Base-by-base conservation (phyloP, 35 echinoderm and acorn worm species). In the Apostichopus californicus region DNA sequence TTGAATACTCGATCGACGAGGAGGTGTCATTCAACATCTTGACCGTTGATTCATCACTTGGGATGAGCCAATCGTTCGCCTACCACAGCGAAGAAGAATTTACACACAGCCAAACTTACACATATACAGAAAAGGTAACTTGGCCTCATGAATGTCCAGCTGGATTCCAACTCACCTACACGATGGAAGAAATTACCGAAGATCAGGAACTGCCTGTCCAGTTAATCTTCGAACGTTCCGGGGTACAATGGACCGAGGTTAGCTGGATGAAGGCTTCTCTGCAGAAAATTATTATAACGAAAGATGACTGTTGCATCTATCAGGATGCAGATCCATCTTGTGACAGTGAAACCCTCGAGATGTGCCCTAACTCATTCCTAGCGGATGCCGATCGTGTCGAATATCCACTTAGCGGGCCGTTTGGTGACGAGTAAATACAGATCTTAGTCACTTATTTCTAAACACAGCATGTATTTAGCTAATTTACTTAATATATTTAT, bases 121-220 rank as follows among this genome's bases (percentile, higher is more conserved):
- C 3, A 5, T 18, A 10, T 52, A 25, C 77, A 18, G 13, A 79
- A 52, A 79, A 5, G 28, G 28, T 79, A 10, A 79, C 77, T 25
- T 79, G 77, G 77, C 77, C 77, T 10, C 13, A 21, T 79, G 77
- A 79, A 22, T 79, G 77, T 79, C 77, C 77, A 79, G 20, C n/a
- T 79, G 77, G 77, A 52, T 18, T 79, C 13, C n/a, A 52, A 22
- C 13, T 79, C 13, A 25, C 28, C 3, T 79, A 79, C 28, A 52
- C 10, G 9, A 52, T 79, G 28, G 28, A 25, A 22, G 77, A 79
- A 22, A 52, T 22, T 9, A 79, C 77, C 5, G 77, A 79, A 22
- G 77, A 25, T 9, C 77, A 79, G 77, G 21, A 13, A 22, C 17
- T 79, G 3, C 77, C 77, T 10, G 77, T 79, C 10, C 20, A 79